These are phyloP conservation scores for Ciconia maguari DNA, from an alignment of 2,113 vertebrate genomes.

Conservation along the genomic window DNA sequence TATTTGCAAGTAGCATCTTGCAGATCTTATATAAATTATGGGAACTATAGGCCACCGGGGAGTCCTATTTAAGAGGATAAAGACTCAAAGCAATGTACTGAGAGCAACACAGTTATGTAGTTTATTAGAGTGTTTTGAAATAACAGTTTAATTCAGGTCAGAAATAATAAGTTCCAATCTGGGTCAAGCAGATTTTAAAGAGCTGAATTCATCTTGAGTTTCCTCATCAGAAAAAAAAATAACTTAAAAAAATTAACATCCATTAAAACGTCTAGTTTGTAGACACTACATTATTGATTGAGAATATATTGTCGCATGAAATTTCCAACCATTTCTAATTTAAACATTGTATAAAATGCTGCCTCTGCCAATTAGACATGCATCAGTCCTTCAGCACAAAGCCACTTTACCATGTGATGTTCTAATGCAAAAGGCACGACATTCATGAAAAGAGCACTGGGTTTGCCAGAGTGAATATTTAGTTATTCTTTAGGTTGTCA, in stretches of 20 bases:
- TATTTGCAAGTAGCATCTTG: neutral
- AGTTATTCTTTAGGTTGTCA: slow-evolving; percentile 69
- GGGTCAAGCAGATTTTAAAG: neutral
- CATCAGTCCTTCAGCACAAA: slow-evolving; percentile 45
- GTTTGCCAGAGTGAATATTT: slow-evolving; percentile 54
- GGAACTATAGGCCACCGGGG: neutral
- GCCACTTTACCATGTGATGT: slow-evolving; percentile 7
- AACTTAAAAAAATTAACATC: neutral
- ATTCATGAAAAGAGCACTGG: slow-evolving; percentile 18
- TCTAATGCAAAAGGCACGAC: slow-evolving; percentile 59
- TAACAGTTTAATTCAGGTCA: neutral
- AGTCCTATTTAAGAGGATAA: neutral
- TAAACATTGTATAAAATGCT: neutral
- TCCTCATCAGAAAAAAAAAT: neutral
- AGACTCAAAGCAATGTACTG: neutral
- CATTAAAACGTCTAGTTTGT: neutral
- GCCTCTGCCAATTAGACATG: slow-evolving; percentile 3
- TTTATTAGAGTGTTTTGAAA: neutral
- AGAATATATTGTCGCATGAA: neutral
- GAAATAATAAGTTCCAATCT: neutral
- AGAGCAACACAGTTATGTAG: neutral
- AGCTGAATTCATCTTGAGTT: neutral
- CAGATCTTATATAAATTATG: neutral
- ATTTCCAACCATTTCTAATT: neutral
- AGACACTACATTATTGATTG: neutral